phyloP scores from a whole-genome alignment of 2,888 invertebrate species.

The Apodemia zela region DNA sequence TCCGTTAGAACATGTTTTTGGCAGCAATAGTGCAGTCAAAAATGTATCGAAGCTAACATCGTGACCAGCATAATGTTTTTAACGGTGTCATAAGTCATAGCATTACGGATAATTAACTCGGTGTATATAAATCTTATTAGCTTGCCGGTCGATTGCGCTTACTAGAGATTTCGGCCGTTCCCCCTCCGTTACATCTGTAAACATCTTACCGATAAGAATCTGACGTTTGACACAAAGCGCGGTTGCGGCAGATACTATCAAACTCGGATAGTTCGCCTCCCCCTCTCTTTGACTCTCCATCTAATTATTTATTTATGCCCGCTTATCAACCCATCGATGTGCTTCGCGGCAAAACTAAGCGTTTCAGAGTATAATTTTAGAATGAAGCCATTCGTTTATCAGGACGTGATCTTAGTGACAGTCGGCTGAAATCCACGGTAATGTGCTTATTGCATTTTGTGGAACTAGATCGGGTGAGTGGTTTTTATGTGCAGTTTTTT shows the following conservation, averaged over 20 bases:
- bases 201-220: slow-evolving; percentile 75
- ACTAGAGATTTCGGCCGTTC: slow-evolving; percentile 63
- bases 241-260: slow-evolving; percentile 73
- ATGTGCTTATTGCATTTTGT: slow-evolving; percentile 1
- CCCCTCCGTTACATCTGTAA: slow-evolving; percentile 77
- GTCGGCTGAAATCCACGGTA: slow-evolving; percentile 43
- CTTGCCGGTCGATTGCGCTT: slow-evolving; percentile 65
- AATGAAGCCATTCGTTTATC: slow-evolving; percentile 58
- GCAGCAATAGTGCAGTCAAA: background rate
- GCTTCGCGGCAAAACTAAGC: slow-evolving; percentile 67
- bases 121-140: slow-evolving; percentile 61
- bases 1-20: background rate
- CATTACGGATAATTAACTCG: slow-evolving; percentile 58
- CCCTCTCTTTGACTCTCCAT: slow-evolving; percentile 54
- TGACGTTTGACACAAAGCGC: slow-evolving; percentile 80
- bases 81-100: slow-evolving; percentile 27
- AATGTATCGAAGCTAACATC: background rate
- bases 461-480: background rate
- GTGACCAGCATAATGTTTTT: background rate
- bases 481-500: background rate
- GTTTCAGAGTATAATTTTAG: slow-evolving; percentile 71
- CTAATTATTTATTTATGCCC: slow-evolving; percentile 78
- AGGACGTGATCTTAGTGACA: slow-evolving; percentile 63
- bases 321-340: slow-evolving; percentile 74
- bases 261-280: slow-evolving; percentile 50